These are phyloP conservation scores for Nansenia antarctica DNA, from an alignment of 2,113 vertebrate species.

Conservation along the genomic window DNA sequence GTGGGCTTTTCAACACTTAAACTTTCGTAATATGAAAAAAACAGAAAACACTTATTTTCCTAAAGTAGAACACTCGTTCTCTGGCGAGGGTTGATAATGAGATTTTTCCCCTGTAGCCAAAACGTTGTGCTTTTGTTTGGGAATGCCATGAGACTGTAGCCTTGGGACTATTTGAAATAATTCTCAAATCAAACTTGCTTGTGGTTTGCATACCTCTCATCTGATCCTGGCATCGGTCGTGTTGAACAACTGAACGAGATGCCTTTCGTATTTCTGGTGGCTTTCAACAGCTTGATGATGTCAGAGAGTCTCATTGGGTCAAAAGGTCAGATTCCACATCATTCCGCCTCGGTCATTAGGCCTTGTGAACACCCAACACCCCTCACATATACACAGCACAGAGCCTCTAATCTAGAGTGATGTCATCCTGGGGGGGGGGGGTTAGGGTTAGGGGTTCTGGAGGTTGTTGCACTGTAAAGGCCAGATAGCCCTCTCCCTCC, in stretches of 20 bases:
- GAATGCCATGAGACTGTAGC: constrained; percentile 40
- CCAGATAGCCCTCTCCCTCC: constrained; percentile 37
- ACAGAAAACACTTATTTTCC: constrained; percentile 12
- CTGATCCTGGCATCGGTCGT: not conserved
- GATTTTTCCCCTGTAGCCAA: constrained; percentile 28
- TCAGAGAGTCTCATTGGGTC: constrained; percentile 34
- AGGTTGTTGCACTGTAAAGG: constrained; percentile 45
- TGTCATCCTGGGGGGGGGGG: constrained; percentile 7
- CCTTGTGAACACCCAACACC: constrained; percentile 10
- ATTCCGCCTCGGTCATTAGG: constrained; percentile 22
- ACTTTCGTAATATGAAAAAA: constrained; percentile 36
- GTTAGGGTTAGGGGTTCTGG: constrained; percentile 23
- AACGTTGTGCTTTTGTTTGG: constrained; percentile 11
- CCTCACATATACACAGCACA: constrained; percentile 15
- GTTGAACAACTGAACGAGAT: not conserved
- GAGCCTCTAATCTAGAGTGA: constrained; percentile 49
- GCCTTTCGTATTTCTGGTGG: not conserved
- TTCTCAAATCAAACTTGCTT: not conserved
- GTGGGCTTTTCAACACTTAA: too few species aligned
- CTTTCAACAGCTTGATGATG: constrained; percentile 38
- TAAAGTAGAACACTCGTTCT: constrained; percentile 7
- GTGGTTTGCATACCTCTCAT: not conserved
- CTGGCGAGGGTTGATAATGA: constrained; percentile 41
- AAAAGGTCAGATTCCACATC: constrained; percentile 58
- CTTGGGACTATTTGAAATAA: constrained; percentile 10